These are phyloP conservation scores for Agriopis leucophaearia DNA, from an alignment of 2,888 invertebrate genomes.

Conservation along the genomic window DNA sequence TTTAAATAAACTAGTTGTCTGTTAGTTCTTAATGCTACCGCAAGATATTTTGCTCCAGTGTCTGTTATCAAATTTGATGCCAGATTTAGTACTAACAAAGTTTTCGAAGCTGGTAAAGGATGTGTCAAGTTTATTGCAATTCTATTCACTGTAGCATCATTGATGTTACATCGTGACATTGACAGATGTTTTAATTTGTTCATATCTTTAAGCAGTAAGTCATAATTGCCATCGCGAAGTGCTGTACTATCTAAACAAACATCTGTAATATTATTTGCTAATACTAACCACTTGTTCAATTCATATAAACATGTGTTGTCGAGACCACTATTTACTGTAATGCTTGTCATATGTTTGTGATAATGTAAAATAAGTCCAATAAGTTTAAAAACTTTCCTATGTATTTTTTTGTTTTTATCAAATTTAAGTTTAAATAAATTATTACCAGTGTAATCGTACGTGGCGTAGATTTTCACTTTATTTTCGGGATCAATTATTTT, in stretches of 20 bases:
- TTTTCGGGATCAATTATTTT: not conserved
- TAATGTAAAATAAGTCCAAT: slow-evolving; percentile 59
- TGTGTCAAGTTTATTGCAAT: slow-evolving; percentile 6
- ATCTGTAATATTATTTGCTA: slow-evolving; percentile 10
- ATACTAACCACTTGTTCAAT: slow-evolving; percentile 1
- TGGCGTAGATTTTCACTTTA: slow-evolving; percentile 44
- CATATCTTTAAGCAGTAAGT: slow-evolving; percentile 6
- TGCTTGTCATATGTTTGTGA: slow-evolving; percentile 50
- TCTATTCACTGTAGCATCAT: slow-evolving; percentile 7
- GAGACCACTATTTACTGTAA: slow-evolving; percentile 60
- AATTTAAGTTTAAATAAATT: slow-evolving; percentile 61
- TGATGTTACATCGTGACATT: slow-evolving; percentile 22
- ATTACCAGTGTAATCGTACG: slow-evolving; percentile 50
- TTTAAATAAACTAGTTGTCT: slow-evolving; percentile 24
- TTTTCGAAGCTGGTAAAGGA: slow-evolving; percentile 10
- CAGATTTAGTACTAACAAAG: slow-evolving; percentile 12
- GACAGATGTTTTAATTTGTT: slow-evolving; percentile 11
- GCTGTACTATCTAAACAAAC: slow-evolving; percentile 21
- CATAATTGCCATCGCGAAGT: slow-evolving; percentile 1
- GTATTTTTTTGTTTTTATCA: slow-evolving; percentile 56
- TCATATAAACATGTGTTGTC: slow-evolving; percentile 8
- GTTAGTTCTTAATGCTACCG: slow-evolving; percentile 53
- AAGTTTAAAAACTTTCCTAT: slow-evolving; percentile 57
- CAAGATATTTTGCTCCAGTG: slow-evolving; percentile 56
- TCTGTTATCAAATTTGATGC: slow-evolving; percentile 67